Evolutionary conservation across 1,140 invertebrate species (phyloP).

Genomic region (Drosophila willistoni): DNA sequence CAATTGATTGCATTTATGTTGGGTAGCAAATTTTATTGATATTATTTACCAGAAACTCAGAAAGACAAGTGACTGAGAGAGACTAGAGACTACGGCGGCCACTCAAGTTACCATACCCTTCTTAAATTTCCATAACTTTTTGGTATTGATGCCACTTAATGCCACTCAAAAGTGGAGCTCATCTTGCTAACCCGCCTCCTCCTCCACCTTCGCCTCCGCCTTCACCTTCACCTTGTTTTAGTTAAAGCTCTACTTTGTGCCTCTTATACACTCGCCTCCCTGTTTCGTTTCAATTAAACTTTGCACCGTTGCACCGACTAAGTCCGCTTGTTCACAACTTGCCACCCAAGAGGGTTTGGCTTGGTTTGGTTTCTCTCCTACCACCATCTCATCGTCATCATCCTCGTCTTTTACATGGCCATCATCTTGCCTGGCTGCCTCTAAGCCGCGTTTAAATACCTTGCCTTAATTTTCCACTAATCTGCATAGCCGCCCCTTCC

Average conservation of each 20-base stretch:
- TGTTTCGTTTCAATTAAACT: constrained; percentile 69
- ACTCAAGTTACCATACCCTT: constrained; percentile 51
- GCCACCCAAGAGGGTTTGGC: constrained; percentile 61
- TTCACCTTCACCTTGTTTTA: background rate
- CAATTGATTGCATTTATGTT: constrained; percentile 16
- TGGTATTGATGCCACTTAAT: constrained; percentile 68
- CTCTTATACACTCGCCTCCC: background rate
- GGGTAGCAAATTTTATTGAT: constrained; percentile 13
- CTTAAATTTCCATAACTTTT: constrained; percentile 55
- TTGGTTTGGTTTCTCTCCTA: background rate
- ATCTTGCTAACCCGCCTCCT: background rate
- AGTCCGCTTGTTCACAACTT: constrained; percentile 70
- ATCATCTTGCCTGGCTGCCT: constrained; percentile 34
- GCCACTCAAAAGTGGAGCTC: constrained; percentile 24
- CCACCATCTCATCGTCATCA: no score
- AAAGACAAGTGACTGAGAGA: no score
- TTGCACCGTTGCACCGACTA: constrained; percentile 70
- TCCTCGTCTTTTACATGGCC: constrained; percentile 18
- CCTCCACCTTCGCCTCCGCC: background rate
- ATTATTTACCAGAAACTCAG: constrained; percentile 13
- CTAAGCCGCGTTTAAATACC: constrained; percentile 78
- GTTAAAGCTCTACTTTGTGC: background rate
- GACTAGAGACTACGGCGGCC: constrained; percentile 1
- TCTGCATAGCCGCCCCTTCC: constrained; percentile 58
- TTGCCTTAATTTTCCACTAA: constrained; percentile 69